Evolutionary conservation across 2,888 invertebrate genomes (phyloP).

Genomic region (Drosophila macrospina): DNA sequence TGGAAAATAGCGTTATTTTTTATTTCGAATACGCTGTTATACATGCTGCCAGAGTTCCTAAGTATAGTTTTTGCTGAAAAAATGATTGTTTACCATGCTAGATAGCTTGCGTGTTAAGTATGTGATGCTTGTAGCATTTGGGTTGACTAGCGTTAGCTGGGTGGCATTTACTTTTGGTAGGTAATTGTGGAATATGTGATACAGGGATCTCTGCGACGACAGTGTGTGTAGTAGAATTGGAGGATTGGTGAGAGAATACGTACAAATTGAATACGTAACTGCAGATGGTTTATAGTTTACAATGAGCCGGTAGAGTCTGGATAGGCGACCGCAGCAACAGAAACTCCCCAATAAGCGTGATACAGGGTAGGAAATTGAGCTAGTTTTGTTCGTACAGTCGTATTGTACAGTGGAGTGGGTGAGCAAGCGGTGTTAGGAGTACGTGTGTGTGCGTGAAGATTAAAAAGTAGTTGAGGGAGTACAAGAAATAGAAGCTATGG

Average conservation of each 20-base stretch:
- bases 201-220: background rate
- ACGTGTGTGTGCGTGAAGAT: constrained; percentile 3
- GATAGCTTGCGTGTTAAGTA: constrained; percentile 2
- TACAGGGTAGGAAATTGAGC: background rate
- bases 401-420: constrained; percentile 1
- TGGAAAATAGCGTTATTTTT: constrained; percentile 18
- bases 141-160: no score
- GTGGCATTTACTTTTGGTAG: background rate
- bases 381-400: constrained; percentile 1
- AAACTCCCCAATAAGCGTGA: constrained; percentile 5
- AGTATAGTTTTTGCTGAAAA: constrained; percentile 52
- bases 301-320: background rate
- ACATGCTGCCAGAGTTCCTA: constrained; percentile 51
- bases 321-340: background rate
- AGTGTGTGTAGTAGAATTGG: background rate
- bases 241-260: background rate
- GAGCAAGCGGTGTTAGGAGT: constrained; percentile 1
- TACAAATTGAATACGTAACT: constrained; percentile 1
- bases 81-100: constrained; percentile 36
- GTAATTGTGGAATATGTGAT: background rate
- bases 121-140: background rate
- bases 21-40: constrained; percentile 16
- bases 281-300: background rate
- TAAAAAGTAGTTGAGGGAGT: background rate
- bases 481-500: constrained; percentile 1